Evolutionary conservation across 2,888 invertebrate species (phyloP).

Genomic region (Orchesellides sinensis): DNA sequence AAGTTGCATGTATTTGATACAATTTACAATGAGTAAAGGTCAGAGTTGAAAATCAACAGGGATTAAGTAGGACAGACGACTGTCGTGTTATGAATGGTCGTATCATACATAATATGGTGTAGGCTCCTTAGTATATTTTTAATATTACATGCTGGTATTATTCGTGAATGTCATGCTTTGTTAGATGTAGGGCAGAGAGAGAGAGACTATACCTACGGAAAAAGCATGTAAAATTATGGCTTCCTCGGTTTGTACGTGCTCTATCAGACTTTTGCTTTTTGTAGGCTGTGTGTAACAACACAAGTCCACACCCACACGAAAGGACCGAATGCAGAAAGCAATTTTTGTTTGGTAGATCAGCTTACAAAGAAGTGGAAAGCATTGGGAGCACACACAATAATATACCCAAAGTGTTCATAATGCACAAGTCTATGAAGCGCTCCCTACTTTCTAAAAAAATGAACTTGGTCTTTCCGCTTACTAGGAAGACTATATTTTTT

Average conservation of each 20-base stretch:
- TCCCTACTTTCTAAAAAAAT: too few species aligned
- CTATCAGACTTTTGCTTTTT: slow-evolving; percentile 40
- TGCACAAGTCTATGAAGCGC: too few species aligned
- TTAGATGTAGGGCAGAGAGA: slow-evolving; percentile 35
- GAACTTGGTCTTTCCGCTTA: too few species aligned
- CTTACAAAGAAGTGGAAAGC: too few species aligned
- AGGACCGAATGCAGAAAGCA: slow-evolving; percentile 18
- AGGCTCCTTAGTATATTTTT: neutral
- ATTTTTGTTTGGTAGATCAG: too few species aligned
- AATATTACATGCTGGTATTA: neutral
- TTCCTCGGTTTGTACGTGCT: slow-evolving; percentile 36
- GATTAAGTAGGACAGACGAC: neutral
- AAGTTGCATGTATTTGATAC: neutral
- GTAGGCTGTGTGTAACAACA: slow-evolving; percentile 4
- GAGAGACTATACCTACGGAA: slow-evolving; percentile 35
- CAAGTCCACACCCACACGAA: slow-evolving; percentile 60
- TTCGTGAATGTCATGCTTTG: slow-evolving; percentile 5
- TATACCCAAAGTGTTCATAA: too few species aligned
- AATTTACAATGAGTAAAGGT: slow-evolving; percentile 26
- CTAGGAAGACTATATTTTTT: too few species aligned
- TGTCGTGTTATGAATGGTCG: neutral
- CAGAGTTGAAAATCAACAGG: slow-evolving; percentile 51
- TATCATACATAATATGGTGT: neutral
- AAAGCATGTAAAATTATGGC: slow-evolving; percentile 55
- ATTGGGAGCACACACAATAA: too few species aligned